Percentiles rank a stretch among this genome's conserved stretches.
Conservation (phyloP, 30 jellyfish, hydroid and myxozoan genomes). For the Cassiopea xamachana region DNA sequence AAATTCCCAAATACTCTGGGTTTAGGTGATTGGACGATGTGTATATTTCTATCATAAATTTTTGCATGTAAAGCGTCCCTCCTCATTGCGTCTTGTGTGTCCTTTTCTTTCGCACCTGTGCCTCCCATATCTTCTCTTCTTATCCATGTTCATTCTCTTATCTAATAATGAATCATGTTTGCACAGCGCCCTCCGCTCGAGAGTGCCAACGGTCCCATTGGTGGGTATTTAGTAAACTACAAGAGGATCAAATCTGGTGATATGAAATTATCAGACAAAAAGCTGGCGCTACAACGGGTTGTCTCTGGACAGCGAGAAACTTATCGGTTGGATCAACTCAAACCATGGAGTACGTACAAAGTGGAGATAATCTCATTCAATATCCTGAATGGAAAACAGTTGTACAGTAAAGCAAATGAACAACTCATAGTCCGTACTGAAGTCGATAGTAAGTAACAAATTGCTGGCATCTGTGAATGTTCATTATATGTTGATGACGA, state of each 20-base stretch:
- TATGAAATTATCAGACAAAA: background rate
- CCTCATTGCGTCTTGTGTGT: no score
- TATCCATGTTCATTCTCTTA: no score
- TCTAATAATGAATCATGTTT: background rate
- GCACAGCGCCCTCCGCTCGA: slow-evolving; percentile 53
- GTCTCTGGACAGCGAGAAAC: slow-evolving; percentile 40
- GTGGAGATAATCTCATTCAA: slow-evolving; percentile 41
- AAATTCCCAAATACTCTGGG: no score
- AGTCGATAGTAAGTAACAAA: slow-evolving; percentile 50
- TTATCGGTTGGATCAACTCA: slow-evolving; percentile 48
- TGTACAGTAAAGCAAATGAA: slow-evolving; percentile 42
- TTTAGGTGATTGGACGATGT: no score
- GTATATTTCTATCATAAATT: no score
- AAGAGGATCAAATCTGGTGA: slow-evolving; percentile 67
- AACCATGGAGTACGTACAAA: slow-evolving; percentile 67
- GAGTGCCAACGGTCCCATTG: slow-evolving; percentile 59
- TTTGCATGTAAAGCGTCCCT: no score
- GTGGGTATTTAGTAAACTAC: slow-evolving; percentile 41
- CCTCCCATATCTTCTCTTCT: no score
- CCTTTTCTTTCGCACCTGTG: no score
- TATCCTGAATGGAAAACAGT: slow-evolving; percentile 20
- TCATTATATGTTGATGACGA: background rate
- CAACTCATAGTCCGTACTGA: slow-evolving; percentile 24
- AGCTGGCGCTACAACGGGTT: slow-evolving; percentile 30
- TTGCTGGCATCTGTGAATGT: background rate